Evolutionary conservation across 2,888 invertebrate genomes (phyloP).

Genomic region (Notodonta dromedarius): DNA sequence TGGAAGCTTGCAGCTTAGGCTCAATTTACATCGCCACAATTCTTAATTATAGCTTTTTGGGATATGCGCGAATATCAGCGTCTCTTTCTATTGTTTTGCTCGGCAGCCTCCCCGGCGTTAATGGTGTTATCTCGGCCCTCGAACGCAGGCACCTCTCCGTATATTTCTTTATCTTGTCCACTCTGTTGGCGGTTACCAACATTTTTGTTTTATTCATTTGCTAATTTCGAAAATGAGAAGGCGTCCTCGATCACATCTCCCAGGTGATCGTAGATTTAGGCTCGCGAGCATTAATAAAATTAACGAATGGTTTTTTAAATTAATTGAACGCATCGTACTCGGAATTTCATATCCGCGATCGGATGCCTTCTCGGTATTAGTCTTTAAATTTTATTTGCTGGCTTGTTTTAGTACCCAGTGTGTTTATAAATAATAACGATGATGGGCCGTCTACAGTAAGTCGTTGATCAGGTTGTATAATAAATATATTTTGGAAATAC

Average conservation of each 20-base stretch:
- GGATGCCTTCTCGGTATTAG: conserved; percentile 57
- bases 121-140: conserved; percentile 82
- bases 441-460: too few relatives aligned
- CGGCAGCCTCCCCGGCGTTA: conserved; percentile 78
- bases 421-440: not conserved
- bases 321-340: conserved; percentile 75
- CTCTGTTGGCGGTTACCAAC: conserved; percentile 74
- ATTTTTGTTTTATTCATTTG: conserved; percentile 79
- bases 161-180: conserved; percentile 83
- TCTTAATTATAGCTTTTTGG: conserved; percentile 33
- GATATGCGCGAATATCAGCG: conserved; percentile 40
- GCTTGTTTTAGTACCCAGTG: not conserved
- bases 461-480: too few relatives aligned
- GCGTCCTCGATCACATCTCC: conserved; percentile 74
- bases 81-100: conserved; percentile 76
- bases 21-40: conserved; percentile 18
- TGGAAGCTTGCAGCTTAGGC: conserved; percentile 20
- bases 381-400: conserved; percentile 4
- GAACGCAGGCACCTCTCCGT: conserved; percentile 82
- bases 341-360: conserved; percentile 72
- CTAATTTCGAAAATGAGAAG: conserved; percentile 84
- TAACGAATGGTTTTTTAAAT: conserved; percentile 81
- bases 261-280: conserved; percentile 77
- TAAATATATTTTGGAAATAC: too few relatives aligned
- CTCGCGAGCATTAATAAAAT: conserved; percentile 79